Evolutionary conservation across 2,113 vertebrate genomes (phyloP).

Genomic region (Perca schrenkii): DNA sequence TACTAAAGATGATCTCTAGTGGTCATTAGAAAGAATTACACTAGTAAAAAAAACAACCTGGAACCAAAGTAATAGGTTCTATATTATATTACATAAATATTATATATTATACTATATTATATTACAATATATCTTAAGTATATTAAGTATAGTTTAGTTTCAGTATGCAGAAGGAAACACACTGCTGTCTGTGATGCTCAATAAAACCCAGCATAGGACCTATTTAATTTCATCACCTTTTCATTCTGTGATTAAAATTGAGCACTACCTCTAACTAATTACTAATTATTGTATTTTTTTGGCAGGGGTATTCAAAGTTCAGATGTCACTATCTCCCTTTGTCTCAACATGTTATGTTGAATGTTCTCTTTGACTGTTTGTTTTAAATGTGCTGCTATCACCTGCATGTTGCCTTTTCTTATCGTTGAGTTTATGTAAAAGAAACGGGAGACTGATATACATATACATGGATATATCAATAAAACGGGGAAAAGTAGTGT

Average conservation of each 20-base stretch:
- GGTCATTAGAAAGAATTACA: not conserved
- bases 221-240: not conserved
- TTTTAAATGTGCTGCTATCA: constrained; percentile 77
- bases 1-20: constrained; percentile 9
- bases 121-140: not conserved
- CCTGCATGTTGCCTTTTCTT: constrained; percentile 83
- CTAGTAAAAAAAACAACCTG: not conserved
- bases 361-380: constrained; percentile 46
- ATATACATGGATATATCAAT: constrained; percentile 37
- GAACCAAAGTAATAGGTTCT: not conserved
- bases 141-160: not conserved
- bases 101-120: no score
- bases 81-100: no score
- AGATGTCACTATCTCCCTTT: not conserved
- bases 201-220: not conserved
- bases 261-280: constrained; percentile 61
- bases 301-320: not conserved
- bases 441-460: constrained; percentile 22
- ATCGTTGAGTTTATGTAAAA: constrained; percentile 42
- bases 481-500: constrained; percentile 27
- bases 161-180: not conserved
- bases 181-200: constrained; percentile 14
- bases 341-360: constrained; percentile 30
- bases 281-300: not conserved
- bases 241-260: constrained; percentile 20